Evolutionary conservation across 2,113 vertebrate genomes (phyloP).

Genomic region (Carollia perspicillata): DNA sequence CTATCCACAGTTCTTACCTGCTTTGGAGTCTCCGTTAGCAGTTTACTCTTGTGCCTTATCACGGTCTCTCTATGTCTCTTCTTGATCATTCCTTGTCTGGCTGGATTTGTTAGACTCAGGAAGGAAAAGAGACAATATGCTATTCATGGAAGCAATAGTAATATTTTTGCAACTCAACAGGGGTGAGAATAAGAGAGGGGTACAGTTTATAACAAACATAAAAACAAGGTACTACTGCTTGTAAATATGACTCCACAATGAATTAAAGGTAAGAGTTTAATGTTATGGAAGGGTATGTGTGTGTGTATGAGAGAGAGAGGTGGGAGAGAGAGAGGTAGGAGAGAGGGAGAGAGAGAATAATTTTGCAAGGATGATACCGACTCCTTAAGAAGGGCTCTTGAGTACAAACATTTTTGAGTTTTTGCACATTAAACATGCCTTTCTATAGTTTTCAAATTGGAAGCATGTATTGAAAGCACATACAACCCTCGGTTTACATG

Average conservation of each 20-base stretch:
- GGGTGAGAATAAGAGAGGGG: background rate
- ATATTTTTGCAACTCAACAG: background rate
- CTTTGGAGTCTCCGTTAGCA: background rate
- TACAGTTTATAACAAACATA: background rate
- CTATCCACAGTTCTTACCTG: rapidly evolving
- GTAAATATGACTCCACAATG: background rate
- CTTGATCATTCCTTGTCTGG: background rate
- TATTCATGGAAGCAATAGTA: background rate
- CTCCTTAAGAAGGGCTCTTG: background rate
- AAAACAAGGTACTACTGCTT: background rate
- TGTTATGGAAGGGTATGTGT: background rate
- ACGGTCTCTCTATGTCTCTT: background rate
- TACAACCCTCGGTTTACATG: background rate
- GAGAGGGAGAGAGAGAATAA: too few species aligned
- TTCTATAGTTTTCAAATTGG: background rate
- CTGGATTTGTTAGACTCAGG: background rate
- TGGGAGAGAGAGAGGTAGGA: background rate
- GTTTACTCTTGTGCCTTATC: background rate
- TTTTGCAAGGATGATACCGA: too few species aligned
- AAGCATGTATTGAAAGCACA: background rate
- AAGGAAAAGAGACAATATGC: background rate
- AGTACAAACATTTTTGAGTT: background rate
- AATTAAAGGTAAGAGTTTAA: background rate
- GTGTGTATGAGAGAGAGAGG: too few species aligned
- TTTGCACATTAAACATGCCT: background rate